A percentile compares a stretch with the other conserved stretches of the same genome.
Evolutionary conservation across 1,140 invertebrate species (phyloP).

Genomic region (Atta texana): DNA sequence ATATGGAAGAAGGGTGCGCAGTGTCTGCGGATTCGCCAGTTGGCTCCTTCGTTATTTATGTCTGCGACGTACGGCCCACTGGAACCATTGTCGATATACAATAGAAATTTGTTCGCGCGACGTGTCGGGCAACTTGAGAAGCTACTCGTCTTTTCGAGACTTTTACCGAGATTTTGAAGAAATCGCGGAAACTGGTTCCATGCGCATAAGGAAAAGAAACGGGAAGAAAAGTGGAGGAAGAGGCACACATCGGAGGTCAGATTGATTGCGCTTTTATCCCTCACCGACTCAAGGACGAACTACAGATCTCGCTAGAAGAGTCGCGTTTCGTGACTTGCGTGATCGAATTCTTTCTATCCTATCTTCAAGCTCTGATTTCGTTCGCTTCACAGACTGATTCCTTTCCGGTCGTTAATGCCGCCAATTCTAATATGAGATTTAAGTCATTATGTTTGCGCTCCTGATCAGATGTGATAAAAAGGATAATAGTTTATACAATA

Average conservation of each 20-base stretch:
- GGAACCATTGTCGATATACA: slow-evolving; percentile 78
- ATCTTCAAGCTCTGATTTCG: slow-evolving; percentile 35
- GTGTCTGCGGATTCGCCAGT: slow-evolving; percentile 35
- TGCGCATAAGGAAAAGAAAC: not conserved
- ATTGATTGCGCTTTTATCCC: slow-evolving; percentile 76
- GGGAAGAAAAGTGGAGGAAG: not conserved
- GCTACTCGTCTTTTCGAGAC: slow-evolving; percentile 40
- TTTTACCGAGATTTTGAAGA: slow-evolving; percentile 50
- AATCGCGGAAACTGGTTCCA: slow-evolving; percentile 30
- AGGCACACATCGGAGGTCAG: slow-evolving; percentile 50
- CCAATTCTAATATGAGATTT: slow-evolving; percentile 40
- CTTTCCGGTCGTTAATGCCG: slow-evolving; percentile 46
- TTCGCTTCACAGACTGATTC: slow-evolving; percentile 12
- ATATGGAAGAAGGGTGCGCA: slow-evolving; percentile 59
- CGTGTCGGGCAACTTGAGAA: slow-evolving; percentile 75
- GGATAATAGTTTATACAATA: not conserved
- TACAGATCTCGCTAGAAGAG: slow-evolving; percentile 40
- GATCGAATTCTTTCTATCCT: slow-evolving; percentile 50
- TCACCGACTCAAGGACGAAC: slow-evolving; percentile 63
- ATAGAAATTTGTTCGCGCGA: slow-evolving; percentile 79
- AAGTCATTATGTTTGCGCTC: slow-evolving; percentile 23
- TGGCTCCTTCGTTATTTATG: slow-evolving; percentile 79
- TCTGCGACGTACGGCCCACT: slow-evolving; percentile 71
- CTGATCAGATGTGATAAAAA: not conserved
- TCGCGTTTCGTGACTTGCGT: slow-evolving; percentile 59